phyloP scores from a whole-genome alignment of 2,888 invertebrate species.

The Caenorhabditis wallacei region DNA sequence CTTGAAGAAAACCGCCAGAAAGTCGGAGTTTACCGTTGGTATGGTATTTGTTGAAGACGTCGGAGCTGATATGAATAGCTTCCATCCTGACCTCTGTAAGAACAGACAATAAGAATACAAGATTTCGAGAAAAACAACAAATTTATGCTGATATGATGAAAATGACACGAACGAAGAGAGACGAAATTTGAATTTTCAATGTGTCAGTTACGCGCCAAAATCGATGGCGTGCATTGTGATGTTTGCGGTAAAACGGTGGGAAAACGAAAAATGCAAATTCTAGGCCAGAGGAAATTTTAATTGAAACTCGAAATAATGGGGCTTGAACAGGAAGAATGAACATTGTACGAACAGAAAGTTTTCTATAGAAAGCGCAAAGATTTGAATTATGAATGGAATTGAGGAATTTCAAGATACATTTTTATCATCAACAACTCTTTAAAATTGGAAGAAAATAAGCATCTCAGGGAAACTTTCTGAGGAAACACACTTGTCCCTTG shows the following conservation, averaged over 20 bases:
- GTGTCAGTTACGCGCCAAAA: constrained; percentile 44
- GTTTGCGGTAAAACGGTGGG: constrained; percentile 46
- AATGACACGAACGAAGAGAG: neutral
- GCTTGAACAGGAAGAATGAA: too few species aligned
- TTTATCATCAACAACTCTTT: too few species aligned
- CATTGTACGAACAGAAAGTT: too few species aligned
- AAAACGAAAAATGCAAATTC: neutral
- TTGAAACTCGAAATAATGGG: neutral
- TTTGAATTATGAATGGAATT: too few species aligned
- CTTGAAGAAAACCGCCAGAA: constrained; percentile 43
- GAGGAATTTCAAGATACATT: too few species aligned
- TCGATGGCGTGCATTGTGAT: constrained; percentile 22
- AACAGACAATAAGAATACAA: neutral
- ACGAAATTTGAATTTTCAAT: neutral
- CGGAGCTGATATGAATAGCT: constrained; percentile 24
- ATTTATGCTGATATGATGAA: too few species aligned
- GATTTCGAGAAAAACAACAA: neutral
- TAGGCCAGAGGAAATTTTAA: neutral
- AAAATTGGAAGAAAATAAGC: too few species aligned
- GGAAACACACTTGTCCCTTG: too few species aligned
- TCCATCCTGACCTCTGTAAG: constrained; percentile 29
- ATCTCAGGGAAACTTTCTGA: too few species aligned
- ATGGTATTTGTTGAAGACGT: constrained; percentile 59
- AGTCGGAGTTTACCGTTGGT: constrained; percentile 56
- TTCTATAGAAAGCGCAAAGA: too few species aligned